Percentiles rank a stretch among this genome's conserved stretches.
These are phyloP conservation scores for Pseudochirops corinnae DNA, from an alignment of 2,797 vertebrate genomes.

Conservation along the genomic window DNA sequence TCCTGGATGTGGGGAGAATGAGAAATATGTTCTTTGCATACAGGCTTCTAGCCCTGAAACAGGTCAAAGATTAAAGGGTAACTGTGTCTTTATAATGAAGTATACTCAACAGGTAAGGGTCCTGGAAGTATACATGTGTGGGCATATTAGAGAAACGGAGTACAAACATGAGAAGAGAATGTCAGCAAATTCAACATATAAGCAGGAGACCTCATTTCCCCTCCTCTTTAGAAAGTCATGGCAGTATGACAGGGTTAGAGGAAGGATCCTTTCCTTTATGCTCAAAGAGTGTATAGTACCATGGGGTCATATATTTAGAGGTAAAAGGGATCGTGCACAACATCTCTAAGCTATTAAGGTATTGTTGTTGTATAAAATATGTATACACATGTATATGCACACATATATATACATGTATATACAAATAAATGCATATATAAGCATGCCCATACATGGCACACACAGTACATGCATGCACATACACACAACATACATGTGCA, in stretches of 20 bases:
- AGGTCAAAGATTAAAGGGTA: neutral
- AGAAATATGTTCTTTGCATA: neutral
- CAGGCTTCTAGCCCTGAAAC: neutral
- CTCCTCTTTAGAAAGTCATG: neutral
- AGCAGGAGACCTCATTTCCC: neutral
- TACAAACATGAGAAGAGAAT: neutral
- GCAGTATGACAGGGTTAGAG: neutral
- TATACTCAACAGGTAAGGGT: neutral
- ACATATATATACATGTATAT: neutral
- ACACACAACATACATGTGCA: no score
- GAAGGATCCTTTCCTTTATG: neutral
- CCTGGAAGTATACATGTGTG: neutral
- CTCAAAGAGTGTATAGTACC: neutral
- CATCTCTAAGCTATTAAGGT: neutral
- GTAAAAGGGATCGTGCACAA: neutral
- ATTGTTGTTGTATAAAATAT: neutral
- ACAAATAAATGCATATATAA: neutral
- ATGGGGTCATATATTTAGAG: neutral
- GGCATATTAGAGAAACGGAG: neutral
- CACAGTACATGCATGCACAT: neutral
- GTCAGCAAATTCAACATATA: neutral
- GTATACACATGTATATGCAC: neutral
- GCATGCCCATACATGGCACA: neutral
- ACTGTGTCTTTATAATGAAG: neutral
- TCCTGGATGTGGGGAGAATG: neutral